Conservation (phyloP, 2,797 vertebrate species). For the Dicrostonyx torquatus region DNA sequence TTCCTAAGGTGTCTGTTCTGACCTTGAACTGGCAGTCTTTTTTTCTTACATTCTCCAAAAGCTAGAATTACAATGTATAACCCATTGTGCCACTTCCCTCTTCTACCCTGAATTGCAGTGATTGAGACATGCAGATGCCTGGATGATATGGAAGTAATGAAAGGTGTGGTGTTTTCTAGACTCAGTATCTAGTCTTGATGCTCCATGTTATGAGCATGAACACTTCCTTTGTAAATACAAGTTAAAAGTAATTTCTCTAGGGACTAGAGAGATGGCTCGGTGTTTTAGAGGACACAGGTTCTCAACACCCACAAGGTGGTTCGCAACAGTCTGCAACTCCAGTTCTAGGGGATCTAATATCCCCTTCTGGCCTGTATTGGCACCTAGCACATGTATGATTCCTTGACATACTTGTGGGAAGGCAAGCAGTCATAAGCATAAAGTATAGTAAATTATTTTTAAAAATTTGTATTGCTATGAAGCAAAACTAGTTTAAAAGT, state of each 20-base stretch:
- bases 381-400: background rate
- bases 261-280: background rate
- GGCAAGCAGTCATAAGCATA: background rate
- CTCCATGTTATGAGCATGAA: background rate
- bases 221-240: background rate
- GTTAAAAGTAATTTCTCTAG: background rate
- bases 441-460: background rate
- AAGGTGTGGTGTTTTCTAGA: background rate
- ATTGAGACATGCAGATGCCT: background rate
- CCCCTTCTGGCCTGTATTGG: too few species aligned
- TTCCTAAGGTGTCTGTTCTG: background rate
- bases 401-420: background rate
- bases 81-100: background rate
- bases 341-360: background rate
- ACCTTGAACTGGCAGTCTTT: background rate
- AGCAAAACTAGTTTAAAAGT: slow-evolving; percentile 33
- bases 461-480: background rate
- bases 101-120: slow-evolving; percentile 1
- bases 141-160: background rate
- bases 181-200: background rate
- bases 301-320: background rate
- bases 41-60: background rate
- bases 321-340: background rate
- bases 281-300: background rate
- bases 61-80: background rate